Conservation (phyloP, 2,888 invertebrate species). For the Ormyrus thymus region DNA sequence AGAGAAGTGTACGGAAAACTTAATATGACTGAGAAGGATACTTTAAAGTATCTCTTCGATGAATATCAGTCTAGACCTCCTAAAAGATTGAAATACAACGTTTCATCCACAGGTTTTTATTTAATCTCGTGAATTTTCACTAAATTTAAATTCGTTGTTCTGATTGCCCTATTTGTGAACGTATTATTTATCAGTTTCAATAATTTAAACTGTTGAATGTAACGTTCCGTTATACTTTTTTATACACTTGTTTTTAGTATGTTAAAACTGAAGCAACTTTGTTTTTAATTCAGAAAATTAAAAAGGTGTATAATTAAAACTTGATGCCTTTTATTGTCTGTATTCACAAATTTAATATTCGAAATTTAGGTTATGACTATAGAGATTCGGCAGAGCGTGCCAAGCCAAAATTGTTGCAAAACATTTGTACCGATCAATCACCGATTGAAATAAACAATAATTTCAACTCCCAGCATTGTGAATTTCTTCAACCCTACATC, state of each 20-base stretch:
- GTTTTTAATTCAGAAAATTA: not conserved
- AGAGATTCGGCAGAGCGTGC: conserved; percentile 13
- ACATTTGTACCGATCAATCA: conserved; percentile 29
- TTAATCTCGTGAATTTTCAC: not conserved
- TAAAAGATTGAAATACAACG: conserved; percentile 14
- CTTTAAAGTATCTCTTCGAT: conserved; percentile 44
- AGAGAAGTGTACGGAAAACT: conserved; percentile 20
- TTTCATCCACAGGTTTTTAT: conserved; percentile 43
- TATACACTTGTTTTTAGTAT: conserved; percentile 1
- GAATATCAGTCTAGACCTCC: conserved; percentile 37
- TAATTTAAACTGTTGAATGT: conserved; percentile 6
- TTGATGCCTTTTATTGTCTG: not conserved
- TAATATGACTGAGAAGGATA: conserved; percentile 23
- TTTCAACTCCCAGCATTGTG: not conserved
- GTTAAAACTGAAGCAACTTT: not conserved
- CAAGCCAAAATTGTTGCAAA: conserved; percentile 25
- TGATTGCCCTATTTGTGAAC: too few relatives aligned
- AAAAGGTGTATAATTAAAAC: not conserved
- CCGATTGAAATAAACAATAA: conserved; percentile 26
- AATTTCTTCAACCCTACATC: conserved; percentile 69
- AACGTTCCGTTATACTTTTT: not conserved
- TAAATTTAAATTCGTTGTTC: too few relatives aligned
- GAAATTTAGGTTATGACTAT: conserved; percentile 39
- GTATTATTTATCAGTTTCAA: too few relatives aligned
- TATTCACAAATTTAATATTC: conserved; percentile 7